A percentile compares a stretch with the other conserved stretches of the same genome.
Conservation (phyloP, 2,797 vertebrate species). For the Urophycis tenuis region DNA sequence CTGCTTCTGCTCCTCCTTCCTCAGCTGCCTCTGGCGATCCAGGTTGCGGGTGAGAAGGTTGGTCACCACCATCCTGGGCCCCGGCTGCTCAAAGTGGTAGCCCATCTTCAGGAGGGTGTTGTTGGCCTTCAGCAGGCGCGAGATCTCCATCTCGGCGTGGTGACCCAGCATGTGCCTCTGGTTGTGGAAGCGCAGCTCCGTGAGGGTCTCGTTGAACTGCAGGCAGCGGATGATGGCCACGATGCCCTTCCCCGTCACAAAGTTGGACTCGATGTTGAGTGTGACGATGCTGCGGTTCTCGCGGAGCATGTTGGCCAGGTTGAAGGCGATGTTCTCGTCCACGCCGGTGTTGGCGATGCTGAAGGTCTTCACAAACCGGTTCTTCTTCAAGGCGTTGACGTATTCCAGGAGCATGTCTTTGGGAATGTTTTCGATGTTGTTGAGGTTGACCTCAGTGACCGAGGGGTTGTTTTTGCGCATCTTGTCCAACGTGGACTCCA, state of each 20-base stretch:
- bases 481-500: constrained; percentile 84
- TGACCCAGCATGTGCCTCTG: constrained; percentile 96
- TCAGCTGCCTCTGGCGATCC: constrained; percentile 86
- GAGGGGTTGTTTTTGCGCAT: constrained; percentile 82
- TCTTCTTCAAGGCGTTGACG: constrained; percentile 88
- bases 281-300: constrained; percentile 91
- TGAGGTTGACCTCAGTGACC: constrained; percentile 89
- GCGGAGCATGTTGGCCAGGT: constrained; percentile 90
- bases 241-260: constrained; percentile 88
- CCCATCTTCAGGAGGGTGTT: constrained; percentile 93
- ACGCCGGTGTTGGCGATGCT: constrained; percentile 93
- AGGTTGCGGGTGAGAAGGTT: constrained; percentile 92
- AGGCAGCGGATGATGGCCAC: constrained; percentile 92
- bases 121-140: constrained; percentile 91
- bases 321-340: constrained; percentile 83
- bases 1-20: constrained; percentile 84
- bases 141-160: constrained; percentile 94
- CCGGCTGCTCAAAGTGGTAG: constrained; percentile 92
- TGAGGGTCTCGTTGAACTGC: constrained; percentile 93
- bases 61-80: constrained; percentile 96
- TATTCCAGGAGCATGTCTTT: constrained; percentile 93
- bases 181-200: constrained; percentile 95
- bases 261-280: constrained; percentile 93
- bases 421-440: constrained; percentile 98
- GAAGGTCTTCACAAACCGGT: constrained; percentile 85